Conservation (phyloP, 2,113 vertebrate genomes). For the Nothobranchius furzeri region DNA sequence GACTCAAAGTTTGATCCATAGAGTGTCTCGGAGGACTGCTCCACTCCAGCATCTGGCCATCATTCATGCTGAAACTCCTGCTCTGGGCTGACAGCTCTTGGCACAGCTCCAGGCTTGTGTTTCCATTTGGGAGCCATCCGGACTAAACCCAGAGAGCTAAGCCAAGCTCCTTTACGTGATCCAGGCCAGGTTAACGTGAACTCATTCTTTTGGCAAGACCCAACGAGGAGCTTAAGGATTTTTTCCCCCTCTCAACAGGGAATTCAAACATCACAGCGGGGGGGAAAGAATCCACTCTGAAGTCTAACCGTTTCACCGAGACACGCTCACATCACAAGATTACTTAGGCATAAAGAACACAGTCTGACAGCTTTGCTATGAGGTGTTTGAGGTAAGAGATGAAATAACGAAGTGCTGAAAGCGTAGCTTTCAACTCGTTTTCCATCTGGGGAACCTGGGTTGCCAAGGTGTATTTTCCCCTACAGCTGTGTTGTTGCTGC, state of each 20-base stretch:
- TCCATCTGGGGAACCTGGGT: conserved; percentile 2
- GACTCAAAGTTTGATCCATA: conserved; percentile 33
- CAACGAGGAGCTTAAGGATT: conserved; percentile 21
- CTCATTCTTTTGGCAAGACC: conserved; percentile 58
- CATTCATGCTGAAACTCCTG: conserved; percentile 65
- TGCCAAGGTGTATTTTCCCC: conserved; percentile 18
- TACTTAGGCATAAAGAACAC: conserved; percentile 13
- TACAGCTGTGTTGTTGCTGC: conserved; percentile 13
- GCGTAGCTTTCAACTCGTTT: conserved; percentile 16
- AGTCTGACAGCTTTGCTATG: conserved; percentile 29
- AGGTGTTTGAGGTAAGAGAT: conserved; percentile 25
- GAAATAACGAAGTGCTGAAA: conserved; percentile 37
- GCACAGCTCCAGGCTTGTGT: conserved; percentile 64
- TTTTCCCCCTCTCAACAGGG: neutral
- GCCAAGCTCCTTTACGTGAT: conserved; percentile 68
- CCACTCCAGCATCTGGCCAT: conserved; percentile 38
- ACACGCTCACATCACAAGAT: conserved; percentile 35
- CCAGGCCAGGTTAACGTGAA: conserved; percentile 57
- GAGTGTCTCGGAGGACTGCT: conserved; percentile 18
- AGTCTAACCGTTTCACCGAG: conserved; percentile 19
- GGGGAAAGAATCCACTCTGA: conserved; percentile 20
- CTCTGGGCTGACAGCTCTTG: conserved; percentile 56
- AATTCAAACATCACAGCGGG: conserved; percentile 28
- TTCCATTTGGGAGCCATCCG: conserved; percentile 77
- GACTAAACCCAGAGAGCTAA: conserved; percentile 65